Conservation (phyloP, 2,113 vertebrate genomes). For the Semnopithecus entellus region DNA sequence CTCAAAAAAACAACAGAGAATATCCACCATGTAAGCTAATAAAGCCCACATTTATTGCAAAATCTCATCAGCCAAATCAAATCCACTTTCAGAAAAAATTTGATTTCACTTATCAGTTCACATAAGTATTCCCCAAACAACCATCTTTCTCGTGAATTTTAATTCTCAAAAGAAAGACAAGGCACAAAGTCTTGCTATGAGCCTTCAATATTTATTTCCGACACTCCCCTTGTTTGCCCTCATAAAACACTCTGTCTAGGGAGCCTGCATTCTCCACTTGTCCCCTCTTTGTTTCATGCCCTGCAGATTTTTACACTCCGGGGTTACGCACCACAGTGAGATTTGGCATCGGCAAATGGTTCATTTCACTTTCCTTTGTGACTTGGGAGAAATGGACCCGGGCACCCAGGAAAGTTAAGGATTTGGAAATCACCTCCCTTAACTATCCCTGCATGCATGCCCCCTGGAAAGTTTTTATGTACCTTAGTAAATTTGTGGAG, state of each 20-base stretch:
- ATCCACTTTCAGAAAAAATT: not conserved
- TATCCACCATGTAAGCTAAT: not conserved
- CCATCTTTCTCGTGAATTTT: not conserved
- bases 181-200: not conserved
- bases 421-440: not conserved
- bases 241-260: not conserved
- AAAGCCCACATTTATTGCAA: not conserved
- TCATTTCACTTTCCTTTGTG: not conserved
- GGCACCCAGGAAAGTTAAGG: not conserved
- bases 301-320: fast-evolving
- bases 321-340: not conserved
- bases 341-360: too few species aligned
- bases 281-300: not conserved
- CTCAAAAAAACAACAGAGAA: not conserved
- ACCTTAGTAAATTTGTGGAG: not conserved
- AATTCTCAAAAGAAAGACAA: not conserved
- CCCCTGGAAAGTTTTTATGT: not conserved
- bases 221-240: too few species aligned
- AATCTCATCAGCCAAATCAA: not conserved
- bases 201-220: not conserved
- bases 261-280: fast-evolving
- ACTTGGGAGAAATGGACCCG: not conserved
- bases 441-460: fast-evolving
- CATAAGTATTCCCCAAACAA: not conserved
- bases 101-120: not conserved